Conservation (phyloP, 2,113 vertebrate genomes). For the Vimba vimba region DNA sequence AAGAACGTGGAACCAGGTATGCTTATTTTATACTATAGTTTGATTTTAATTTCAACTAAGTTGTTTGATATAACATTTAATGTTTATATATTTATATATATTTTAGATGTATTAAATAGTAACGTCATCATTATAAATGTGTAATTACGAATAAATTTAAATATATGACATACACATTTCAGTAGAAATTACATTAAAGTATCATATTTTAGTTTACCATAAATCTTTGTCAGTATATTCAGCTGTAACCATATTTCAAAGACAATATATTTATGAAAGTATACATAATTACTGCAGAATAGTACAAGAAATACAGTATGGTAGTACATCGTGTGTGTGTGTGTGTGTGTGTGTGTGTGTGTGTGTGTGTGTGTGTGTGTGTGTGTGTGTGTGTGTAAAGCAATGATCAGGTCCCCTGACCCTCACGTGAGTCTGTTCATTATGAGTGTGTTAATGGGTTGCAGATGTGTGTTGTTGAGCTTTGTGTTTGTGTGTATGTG, state of each 20-base stretch:
- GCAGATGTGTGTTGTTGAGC: slow-evolving; percentile 69
- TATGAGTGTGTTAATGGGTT: slow-evolving; percentile 75
- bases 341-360: not conserved
- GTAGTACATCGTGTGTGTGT: too few species aligned
- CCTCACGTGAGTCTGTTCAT: slow-evolving; percentile 75
- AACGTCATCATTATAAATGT: too few species aligned
- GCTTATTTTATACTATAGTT: not conserved
- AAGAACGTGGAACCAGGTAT: not conserved
- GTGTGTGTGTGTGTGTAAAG: slow-evolving; percentile 10
- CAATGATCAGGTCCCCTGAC: slow-evolving; percentile 30
- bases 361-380: slow-evolving; percentile 15
- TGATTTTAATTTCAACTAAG: too few species aligned
- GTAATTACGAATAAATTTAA: too few species aligned
- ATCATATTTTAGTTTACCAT: too few species aligned
- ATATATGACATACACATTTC: too few species aligned
- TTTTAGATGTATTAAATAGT: too few species aligned
- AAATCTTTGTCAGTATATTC: too few species aligned
- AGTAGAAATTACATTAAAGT: too few species aligned
- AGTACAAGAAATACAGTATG: not conserved
- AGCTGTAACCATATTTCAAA: too few species aligned
- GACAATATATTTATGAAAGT: not conserved
- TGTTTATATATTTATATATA: too few species aligned
- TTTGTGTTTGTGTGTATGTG: slow-evolving; percentile 58
- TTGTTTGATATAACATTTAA: too few species aligned
- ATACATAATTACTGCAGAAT: not conserved